Evolutionary conservation across 2,888 invertebrate species (phyloP).

Genomic region (Shargacucullia verbasci): DNA sequence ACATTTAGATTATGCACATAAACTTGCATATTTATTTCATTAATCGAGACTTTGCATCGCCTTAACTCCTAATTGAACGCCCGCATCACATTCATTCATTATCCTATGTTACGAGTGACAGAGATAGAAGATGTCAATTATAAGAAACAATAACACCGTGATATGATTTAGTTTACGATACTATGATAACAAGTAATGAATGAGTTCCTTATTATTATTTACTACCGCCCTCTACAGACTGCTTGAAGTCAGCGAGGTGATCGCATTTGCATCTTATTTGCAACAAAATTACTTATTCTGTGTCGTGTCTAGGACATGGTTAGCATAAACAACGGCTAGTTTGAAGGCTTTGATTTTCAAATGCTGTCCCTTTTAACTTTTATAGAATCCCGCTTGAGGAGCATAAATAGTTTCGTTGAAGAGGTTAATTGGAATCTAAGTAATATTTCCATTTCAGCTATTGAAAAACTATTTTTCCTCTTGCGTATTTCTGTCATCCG

Average conservation of each 20-base stretch:
- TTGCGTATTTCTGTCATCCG: too few species aligned
- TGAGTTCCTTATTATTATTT: conserved; percentile 14
- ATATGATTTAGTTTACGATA: conserved; percentile 34
- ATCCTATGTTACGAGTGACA: conserved; percentile 15
- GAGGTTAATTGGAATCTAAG: too few species aligned
- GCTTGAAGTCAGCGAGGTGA: conserved; percentile 26
- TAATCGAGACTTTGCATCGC: background rate
- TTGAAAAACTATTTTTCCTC: too few species aligned
- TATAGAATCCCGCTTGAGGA: too few species aligned
- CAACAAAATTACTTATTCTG: conserved; percentile 26
- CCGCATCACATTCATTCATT: conserved; percentile 44
- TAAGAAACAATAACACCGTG: conserved; percentile 28
- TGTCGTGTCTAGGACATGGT: conserved; percentile 7
- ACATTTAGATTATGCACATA: background rate
- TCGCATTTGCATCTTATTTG: conserved; percentile 21
- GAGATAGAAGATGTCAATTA: conserved; percentile 34
- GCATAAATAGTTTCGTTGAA: too few species aligned
- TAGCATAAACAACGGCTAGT: conserved; percentile 23
- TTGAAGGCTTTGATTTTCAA: background rate
- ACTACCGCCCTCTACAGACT: conserved; percentile 24
- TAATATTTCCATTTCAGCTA: too few species aligned
- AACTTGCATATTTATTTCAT: too few species aligned
- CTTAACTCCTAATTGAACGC: conserved; percentile 31
- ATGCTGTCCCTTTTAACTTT: background rate
- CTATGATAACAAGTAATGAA: conserved; percentile 38